A percentile compares a stretch with the other conserved stretches of the same genome.
Evolutionary conservation across 2,888 invertebrate genomes (phyloP).

Genomic region (Notodonta ziczac): DNA sequence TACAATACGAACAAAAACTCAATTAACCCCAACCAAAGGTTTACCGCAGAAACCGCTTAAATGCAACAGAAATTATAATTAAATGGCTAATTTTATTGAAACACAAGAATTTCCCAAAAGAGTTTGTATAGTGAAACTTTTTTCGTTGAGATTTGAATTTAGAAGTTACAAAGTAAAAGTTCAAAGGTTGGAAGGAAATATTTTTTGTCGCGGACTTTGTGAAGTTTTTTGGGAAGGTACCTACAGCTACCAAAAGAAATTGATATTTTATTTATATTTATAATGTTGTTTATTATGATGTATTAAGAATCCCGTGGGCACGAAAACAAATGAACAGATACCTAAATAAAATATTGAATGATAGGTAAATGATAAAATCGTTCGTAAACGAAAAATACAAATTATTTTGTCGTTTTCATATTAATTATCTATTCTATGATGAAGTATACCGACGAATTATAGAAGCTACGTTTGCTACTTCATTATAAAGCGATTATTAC

Average conservation of each 20-base stretch:
- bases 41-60: constrained; percentile 39
- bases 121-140: constrained; percentile 20
- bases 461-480: neutral
- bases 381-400: too few relatives aligned
- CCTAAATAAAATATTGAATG: too few relatives aligned
- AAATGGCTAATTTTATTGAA: constrained; percentile 41
- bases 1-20: constrained; percentile 48
- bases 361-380: too few relatives aligned
- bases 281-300: neutral
- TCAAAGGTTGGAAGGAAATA: constrained; percentile 36
- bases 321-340: too few relatives aligned
- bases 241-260: neutral
- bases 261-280: too few relatives aligned
- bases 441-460: neutral
- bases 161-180: constrained; percentile 27
- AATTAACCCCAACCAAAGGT: constrained; percentile 53
- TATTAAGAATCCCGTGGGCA: too few relatives aligned
- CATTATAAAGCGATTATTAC: neutral
- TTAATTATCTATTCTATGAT: too few relatives aligned
- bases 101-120: constrained; percentile 26
- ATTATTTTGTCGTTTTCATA: too few relatives aligned
- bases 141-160: constrained; percentile 29
- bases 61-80: constrained; percentile 37
- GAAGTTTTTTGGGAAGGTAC: neutral
- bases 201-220: constrained; percentile 25